Base-by-base conservation (phyloP, 2,113 vertebrate species). In the Malurus melanocephalus region DNA sequence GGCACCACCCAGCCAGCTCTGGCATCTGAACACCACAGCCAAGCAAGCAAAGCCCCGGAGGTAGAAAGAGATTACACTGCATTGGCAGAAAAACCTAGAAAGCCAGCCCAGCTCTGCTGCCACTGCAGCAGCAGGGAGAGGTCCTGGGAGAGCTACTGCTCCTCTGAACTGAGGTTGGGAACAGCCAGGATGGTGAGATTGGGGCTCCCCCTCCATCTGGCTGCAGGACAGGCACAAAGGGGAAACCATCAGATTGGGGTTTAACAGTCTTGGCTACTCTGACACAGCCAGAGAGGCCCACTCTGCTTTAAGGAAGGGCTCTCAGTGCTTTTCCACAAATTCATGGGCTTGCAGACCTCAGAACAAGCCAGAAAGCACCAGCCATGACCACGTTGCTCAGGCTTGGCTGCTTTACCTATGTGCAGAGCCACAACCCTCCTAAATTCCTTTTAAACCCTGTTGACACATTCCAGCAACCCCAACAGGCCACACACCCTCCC, bases 71-170 rank as follows among this genome's bases (percentile, higher is more conserved):
- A 65, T 65, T 40, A 23, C 22, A 32, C 48, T 66, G 84, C 59
- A 42, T 4, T 57, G 61, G 61, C 64, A 85, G 91, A 82, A 90
- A 92, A 88, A 42, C 68, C 80, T 35, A 46, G 87, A 94, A 86
- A 90, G 84, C 5, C 80, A 89, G 67, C 53, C n/a, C 45, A 62
- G 60, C 68, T 86, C 45, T 13, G 7, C 38, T 22, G 46, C 4
- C 14, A 19, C 52, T 42, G 72, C 82, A 68, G 64, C n/a, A 53
- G 45, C 0, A 32, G 57, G 7, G 38, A 81, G 52, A 90, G 65
- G 64, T 66, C 46, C 64, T 35, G 35, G 0, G 10, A 49, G 89
- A 91, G 75, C 71, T 64, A 64, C 42, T 56, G 60, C 85, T 78
- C 18, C 82, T 71, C 61, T 5, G 53, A 64, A 6, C 26, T 12